Conservation (phyloP, 2,888 invertebrate species). For the Arge pagana region DNA sequence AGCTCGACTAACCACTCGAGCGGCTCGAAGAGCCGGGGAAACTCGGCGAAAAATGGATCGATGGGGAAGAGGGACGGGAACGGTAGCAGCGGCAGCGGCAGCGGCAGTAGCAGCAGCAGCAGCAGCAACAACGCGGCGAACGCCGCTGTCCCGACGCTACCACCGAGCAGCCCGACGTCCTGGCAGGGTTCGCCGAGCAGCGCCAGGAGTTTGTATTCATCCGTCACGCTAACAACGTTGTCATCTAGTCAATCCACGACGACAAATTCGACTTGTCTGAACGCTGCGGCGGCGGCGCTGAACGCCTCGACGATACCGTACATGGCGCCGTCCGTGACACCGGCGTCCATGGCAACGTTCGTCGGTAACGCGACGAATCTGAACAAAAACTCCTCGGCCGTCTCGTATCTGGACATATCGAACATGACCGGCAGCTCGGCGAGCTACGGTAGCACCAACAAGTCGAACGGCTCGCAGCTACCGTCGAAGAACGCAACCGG, state of each 20-base stretch:
- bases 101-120: conserved; percentile 12
- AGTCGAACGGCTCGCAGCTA: conserved; percentile 4
- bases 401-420: conserved; percentile 55
- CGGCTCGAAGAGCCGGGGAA: conserved; percentile 11
- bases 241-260: conserved; percentile 3
- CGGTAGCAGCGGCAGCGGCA: conserved; percentile 25
- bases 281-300: not conserved
- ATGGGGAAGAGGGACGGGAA: conserved; percentile 27
- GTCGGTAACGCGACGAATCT: conserved; percentile 55
- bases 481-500: conserved; percentile 28
- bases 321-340: conserved; percentile 54
- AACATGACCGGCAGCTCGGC: conserved; percentile 53
- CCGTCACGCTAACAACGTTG: not conserved
- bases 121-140: conserved; percentile 15
- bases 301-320: conserved; percentile 44
- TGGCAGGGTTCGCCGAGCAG: conserved; percentile 27
- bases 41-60: not conserved
- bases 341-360: conserved; percentile 53
- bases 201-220: conserved; percentile 8
- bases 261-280: not conserved
- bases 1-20: not conserved
- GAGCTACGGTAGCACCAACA: not conserved
- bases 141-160: conserved; percentile 2
- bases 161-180: conserved; percentile 22
- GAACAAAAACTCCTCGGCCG: conserved; percentile 48